Conservation (phyloP, 37 sponge, comb jelly and placozoan genomes). For the Crambe crambe region DNA sequence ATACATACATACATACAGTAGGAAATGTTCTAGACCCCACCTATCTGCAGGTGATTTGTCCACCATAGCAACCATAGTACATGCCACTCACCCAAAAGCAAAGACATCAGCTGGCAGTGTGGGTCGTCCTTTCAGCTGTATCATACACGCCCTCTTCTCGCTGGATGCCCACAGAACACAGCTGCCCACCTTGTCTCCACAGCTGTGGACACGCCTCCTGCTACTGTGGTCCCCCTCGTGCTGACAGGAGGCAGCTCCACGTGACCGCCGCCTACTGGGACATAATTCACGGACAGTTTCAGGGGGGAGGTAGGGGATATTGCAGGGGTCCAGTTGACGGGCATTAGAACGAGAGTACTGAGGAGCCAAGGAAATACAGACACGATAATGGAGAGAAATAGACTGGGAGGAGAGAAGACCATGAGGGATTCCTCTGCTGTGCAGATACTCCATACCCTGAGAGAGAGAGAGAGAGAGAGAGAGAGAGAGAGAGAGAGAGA, state of each 20-base stretch:
- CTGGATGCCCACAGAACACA: slow-evolving; percentile 1
- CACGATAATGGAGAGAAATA: slow-evolving; percentile 51
- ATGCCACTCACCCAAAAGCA: slow-evolving; percentile 54
- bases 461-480: neutral
- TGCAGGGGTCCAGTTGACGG: neutral
- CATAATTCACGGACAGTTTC: slow-evolving; percentile 33
- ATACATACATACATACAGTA: neutral
- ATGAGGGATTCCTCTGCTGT: slow-evolving; percentile 51
- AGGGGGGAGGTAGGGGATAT: slow-evolving; percentile 50
- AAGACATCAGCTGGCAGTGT: slow-evolving; percentile 38
- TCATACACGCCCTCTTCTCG: neutral
- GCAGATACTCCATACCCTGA: slow-evolving; percentile 77
- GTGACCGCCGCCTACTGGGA: slow-evolving; percentile 1
- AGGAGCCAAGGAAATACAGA: slow-evolving; percentile 36
- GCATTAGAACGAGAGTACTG: slow-evolving; percentile 1
- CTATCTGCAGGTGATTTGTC: neutral
- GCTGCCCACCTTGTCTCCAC: neutral
- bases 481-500: neutral
- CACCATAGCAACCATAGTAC: neutral
- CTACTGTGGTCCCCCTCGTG: neutral
- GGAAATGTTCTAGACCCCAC: neutral
- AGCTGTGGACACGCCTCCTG: neutral
- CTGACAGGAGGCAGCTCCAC: neutral
- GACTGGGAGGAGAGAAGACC: slow-evolving; percentile 43
- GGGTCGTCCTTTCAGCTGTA: slow-evolving; percentile 2